Conservation (phyloP, 2,797 vertebrate genomes). For the Orientallactaga sibirica region DNA sequence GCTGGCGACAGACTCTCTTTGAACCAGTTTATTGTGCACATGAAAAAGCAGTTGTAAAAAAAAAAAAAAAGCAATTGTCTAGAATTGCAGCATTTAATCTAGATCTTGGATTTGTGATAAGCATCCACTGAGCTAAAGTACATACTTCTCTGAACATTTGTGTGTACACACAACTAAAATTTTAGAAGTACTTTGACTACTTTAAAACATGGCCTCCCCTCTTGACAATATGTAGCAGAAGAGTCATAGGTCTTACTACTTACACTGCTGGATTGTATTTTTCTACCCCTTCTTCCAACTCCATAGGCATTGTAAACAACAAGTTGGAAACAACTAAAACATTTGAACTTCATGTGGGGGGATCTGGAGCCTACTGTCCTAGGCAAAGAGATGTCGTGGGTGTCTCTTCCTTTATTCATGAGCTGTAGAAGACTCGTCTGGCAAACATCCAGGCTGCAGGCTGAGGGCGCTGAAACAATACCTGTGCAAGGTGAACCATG, state of each 20-base stretch:
- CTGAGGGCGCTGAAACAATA: constrained; percentile 41
- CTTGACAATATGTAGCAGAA: not conserved
- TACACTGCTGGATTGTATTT: not conserved
- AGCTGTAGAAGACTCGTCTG: not conserved
- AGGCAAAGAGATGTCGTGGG: not conserved
- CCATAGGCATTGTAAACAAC: not conserved
- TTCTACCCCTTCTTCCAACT: not conserved
- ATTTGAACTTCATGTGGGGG: not conserved
- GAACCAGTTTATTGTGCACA: not conserved
- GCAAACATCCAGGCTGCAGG: not conserved
- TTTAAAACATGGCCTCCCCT: not conserved
- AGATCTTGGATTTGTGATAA: constrained; percentile 22
- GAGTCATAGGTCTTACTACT: not conserved
- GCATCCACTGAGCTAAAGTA: not conserved
- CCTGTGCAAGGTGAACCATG: not conserved
- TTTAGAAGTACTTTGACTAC: constrained; percentile 29
- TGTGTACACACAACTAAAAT: not conserved
- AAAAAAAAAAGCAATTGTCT: constrained; percentile 6
- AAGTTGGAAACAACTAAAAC: not conserved
- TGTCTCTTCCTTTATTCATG: not conserved
- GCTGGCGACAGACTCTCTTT: not conserved
- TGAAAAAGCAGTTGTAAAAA: not conserved
- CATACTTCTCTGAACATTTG: not conserved
- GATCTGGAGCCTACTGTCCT: not conserved
- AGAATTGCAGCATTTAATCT: constrained; percentile 37